Percentiles rank a stretch among this genome's conserved stretches.
phyloP scores from a whole-genome alignment of 1,140 invertebrate species.

The Pristionchus pacificus region DNA sequence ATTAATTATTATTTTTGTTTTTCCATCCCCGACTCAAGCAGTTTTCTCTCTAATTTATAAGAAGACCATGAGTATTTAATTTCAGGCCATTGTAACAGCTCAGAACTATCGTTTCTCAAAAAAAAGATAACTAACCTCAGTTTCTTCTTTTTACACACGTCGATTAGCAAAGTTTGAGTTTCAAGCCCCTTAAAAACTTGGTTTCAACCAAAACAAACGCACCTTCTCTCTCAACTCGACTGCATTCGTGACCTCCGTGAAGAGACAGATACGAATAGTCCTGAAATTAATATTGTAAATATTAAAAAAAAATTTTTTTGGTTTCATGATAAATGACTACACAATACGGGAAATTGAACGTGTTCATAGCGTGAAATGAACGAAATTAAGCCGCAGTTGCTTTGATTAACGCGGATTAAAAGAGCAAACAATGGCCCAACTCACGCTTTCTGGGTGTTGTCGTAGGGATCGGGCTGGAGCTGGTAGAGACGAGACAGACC shows the following conservation, averaged over 20 bases:
- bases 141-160: too few relatives aligned
- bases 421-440: too few relatives aligned
- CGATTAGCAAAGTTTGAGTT: too few relatives aligned
- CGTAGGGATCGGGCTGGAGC: constrained; percentile 51
- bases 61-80: constrained; percentile 9
- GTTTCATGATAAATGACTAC: background rate
- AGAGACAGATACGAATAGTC: constrained; percentile 40
- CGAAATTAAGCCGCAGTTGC: too few relatives aligned
- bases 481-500: constrained; percentile 46
- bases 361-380: too few relatives aligned
- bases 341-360: background rate
- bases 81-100: background rate
- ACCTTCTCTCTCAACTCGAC: background rate
- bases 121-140: too few relatives aligned
- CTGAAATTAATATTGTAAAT: background rate
- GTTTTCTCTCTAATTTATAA: background rate
- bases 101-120: too few relatives aligned
- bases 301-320: background rate
- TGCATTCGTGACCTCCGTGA: constrained; percentile 51
- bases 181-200: too few relatives aligned
- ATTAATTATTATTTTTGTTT: background rate
- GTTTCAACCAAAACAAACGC: too few relatives aligned
- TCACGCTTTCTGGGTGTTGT: constrained; percentile 38
- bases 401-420: too few relatives aligned
- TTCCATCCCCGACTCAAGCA: background rate